phyloP scores from a whole-genome alignment of 2,113 vertebrate species.

The human region DNA sequence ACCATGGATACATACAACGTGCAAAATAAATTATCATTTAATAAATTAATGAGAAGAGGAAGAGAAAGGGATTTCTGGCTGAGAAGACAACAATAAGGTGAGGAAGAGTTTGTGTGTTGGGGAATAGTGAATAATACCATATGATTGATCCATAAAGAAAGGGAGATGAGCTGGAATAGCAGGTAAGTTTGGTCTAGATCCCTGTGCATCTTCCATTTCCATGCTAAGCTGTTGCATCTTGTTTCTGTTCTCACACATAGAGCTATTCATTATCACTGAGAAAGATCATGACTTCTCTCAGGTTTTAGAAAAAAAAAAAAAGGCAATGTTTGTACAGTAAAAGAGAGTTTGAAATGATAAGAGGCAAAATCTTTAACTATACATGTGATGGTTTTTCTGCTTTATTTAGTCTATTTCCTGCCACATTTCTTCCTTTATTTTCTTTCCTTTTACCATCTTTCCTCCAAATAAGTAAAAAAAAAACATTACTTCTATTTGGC shows the following conservation, averaged over 20 bases:
- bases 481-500: not conserved
- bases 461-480: not conserved
- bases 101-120: not conserved
- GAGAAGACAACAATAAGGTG: not conserved
- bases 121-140: not conserved
- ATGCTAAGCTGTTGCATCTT: fast-evolving
- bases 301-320: not conserved
- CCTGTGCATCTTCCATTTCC: too few relatives aligned
- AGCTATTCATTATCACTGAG: not conserved
- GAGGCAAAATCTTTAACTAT: not conserved
- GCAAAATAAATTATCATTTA: not conserved
- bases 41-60: not conserved
- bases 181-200: not conserved
- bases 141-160: too few relatives aligned
- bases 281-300: not conserved
- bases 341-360: not conserved
- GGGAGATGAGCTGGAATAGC: not conserved
- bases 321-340: not conserved
- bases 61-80: not conserved
- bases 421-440: not conserved
- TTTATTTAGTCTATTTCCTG: not conserved
- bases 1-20: not conserved
- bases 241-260: not conserved
- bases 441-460: not conserved
- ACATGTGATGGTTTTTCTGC: not conserved